These are phyloP conservation scores for Chauna torquata DNA, from an alignment of 2,113 vertebrate genomes.

Conservation along the genomic window DNA sequence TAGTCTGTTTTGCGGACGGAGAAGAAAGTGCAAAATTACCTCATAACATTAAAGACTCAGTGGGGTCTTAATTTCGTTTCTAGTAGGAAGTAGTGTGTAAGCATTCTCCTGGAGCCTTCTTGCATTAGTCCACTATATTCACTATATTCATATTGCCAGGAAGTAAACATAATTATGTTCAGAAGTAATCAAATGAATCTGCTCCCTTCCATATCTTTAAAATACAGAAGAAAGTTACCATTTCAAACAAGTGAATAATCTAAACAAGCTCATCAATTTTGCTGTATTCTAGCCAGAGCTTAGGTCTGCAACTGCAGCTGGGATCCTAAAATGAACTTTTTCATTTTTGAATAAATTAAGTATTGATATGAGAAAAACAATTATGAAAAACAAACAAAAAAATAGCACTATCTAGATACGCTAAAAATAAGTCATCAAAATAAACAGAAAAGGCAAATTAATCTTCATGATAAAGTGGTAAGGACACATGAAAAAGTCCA, in stretches of 20 bases:
- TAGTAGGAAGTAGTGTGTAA: background rate
- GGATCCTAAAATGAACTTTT: background rate
- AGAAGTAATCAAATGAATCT: background rate
- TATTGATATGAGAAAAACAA: background rate
- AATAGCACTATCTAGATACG: background rate
- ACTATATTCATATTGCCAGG: background rate
- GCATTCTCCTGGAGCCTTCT: background rate
- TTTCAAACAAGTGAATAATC: background rate
- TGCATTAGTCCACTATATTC: background rate
- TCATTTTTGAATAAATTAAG: background rate
- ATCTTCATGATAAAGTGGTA: background rate
- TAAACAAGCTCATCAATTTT: background rate
- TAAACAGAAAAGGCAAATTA: background rate
- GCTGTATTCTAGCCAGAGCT: background rate
- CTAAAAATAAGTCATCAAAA: background rate
- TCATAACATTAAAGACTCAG: background rate
- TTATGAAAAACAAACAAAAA: background rate
- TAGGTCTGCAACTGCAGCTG: background rate
- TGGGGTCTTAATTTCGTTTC: background rate
- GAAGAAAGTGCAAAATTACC: background rate
- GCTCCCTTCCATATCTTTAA: background rate
- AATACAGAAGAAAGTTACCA: background rate
- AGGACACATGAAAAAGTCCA: background rate
- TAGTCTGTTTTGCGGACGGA: background rate
- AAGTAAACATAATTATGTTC: background rate